A percentile compares a stretch with the other conserved stretches of the same genome.
Evolutionary conservation across 2,797 vertebrate species (phyloP).

Genomic region (Caiman crocodilus): DNA sequence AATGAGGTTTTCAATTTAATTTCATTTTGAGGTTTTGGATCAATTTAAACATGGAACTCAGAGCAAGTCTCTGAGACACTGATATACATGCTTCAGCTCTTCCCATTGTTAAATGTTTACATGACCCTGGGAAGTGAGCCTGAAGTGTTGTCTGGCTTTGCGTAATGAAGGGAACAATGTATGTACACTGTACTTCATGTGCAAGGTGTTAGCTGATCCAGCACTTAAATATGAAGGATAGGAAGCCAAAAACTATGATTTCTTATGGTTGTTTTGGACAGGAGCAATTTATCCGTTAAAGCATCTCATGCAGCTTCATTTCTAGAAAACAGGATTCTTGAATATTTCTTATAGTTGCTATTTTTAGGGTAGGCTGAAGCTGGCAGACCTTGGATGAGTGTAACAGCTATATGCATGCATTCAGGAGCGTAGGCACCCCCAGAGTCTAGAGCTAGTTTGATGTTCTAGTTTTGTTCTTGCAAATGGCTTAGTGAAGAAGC

Average conservation of each 20-base stretch:
- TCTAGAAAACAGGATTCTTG: background rate
- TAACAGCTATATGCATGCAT: background rate
- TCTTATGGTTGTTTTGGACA: no score
- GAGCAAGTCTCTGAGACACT: background rate
- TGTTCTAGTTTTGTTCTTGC: background rate
- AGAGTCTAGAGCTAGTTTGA: background rate
- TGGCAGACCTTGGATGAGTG: background rate
- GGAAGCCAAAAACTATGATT: background rate
- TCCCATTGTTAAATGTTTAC: background rate
- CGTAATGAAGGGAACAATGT: no score
- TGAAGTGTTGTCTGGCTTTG: background rate
- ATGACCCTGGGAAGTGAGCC: background rate
- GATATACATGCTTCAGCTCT: no score
- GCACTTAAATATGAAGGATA: background rate
- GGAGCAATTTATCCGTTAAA: background rate
- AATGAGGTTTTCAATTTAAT: background rate
- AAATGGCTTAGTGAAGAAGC: no score
- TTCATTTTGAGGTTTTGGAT: background rate
- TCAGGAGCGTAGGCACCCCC: background rate
- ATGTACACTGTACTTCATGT: background rate
- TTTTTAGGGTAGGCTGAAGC: background rate
- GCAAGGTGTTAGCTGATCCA: background rate
- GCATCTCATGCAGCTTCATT: background rate
- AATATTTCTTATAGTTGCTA: background rate
- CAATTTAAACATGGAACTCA: background rate